phyloP scores from a whole-genome alignment of 2,797 vertebrate genomes.

The Eurystomus glaucurus region DNA sequence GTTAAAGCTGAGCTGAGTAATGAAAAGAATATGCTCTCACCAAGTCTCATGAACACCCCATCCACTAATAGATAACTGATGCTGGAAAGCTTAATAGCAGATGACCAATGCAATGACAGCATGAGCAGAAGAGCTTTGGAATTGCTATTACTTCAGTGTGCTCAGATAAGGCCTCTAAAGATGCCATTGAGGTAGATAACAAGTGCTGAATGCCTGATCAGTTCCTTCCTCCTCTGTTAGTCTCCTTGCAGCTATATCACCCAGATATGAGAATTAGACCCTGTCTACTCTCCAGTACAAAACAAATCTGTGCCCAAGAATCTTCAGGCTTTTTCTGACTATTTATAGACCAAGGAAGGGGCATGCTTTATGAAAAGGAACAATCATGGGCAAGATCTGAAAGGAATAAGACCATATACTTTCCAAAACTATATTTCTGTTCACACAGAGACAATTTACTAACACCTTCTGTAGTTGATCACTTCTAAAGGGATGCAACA shows the following conservation, averaged over 20 bases:
- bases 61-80: conserved; percentile 41
- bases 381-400: not conserved
- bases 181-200: conserved; percentile 23
- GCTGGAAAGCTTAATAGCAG: conserved; percentile 51
- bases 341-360: not conserved
- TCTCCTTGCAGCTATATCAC: not conserved
- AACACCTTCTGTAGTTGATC: not conserved
- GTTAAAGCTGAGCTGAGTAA: conserved; percentile 27
- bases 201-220: conserved; percentile 46
- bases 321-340: not conserved
- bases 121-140: conserved; percentile 21
- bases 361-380: not conserved
- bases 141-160: conserved; percentile 47
- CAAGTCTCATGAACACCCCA: not conserved
- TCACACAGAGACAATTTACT: not conserved
- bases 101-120: conserved; percentile 27
- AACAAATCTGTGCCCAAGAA: not conserved
- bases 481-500: not conserved
- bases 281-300: not conserved
- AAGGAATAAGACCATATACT: not conserved
- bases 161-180: conserved; percentile 59
- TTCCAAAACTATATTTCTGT: not conserved
- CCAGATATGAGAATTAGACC: not conserved
- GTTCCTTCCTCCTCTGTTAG: not conserved
- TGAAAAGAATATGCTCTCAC: not conserved